These are phyloP conservation scores for Pangasius macronema DNA, from an alignment of 2,797 vertebrate species.

Conservation along the genomic window DNA sequence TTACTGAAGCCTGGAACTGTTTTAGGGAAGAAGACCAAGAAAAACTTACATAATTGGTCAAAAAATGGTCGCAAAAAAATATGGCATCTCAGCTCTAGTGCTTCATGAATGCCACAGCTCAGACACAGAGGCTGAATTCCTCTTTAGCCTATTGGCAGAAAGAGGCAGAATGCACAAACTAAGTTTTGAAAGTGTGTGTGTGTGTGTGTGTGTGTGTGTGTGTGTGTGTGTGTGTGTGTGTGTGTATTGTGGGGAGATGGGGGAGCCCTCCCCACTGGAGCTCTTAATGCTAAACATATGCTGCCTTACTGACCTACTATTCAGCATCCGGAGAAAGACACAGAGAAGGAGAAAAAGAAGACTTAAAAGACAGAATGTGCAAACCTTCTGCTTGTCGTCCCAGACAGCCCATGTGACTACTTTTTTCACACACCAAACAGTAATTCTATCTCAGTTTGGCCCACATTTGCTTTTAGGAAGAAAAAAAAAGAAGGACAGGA, in stretches of 20 bases:
- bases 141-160: slow-evolving; percentile 32
- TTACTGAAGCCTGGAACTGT: not conserved
- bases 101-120: slow-evolving; percentile 10
- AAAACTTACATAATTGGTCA: not conserved
- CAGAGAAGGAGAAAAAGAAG: slow-evolving; percentile 60
- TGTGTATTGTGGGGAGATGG: slow-evolving; percentile 63
- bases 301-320: slow-evolving; percentile 75
- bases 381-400: slow-evolving; percentile 72
- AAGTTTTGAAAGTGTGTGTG: slow-evolving; percentile 64
- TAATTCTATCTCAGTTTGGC: not conserved
- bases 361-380: slow-evolving; percentile 63
- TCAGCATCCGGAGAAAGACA: slow-evolving; percentile 73
- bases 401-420: slow-evolving; percentile 66
- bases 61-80: slow-evolving; percentile 4
- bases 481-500: not conserved
- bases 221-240: slow-evolving; percentile 32
- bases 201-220: slow-evolving; percentile 46
- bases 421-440: slow-evolving; percentile 28
- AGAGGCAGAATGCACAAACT: slow-evolving; percentile 52
- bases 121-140: slow-evolving; percentile 36
- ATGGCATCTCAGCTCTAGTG: not conserved
- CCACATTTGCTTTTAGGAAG: not conserved
- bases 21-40: not conserved
- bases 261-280: slow-evolving; percentile 74
- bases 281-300: slow-evolving; percentile 85